phyloP scores from a whole-genome alignment of 2,113 vertebrate genomes.

The Scopus umbretta region DNA sequence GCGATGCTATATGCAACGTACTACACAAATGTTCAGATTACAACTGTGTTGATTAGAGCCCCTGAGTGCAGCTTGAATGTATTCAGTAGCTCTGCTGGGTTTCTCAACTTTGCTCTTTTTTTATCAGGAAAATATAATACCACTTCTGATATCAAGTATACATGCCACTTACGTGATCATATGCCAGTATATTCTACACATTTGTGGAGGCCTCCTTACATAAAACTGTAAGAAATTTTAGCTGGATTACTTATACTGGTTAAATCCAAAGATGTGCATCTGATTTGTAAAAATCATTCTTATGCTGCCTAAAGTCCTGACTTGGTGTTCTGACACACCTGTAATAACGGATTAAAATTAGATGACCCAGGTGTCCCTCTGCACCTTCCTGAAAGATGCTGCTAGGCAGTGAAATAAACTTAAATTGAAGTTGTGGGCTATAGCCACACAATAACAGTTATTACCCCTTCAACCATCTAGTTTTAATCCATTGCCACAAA shows the following conservation, averaged over 20 bases:
- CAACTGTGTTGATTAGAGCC: neutral
- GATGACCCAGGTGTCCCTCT: neutral
- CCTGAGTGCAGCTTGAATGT: neutral
- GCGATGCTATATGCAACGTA: neutral
- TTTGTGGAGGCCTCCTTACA: neutral
- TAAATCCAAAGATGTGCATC: neutral
- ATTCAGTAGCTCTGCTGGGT: neutral
- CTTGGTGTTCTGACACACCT: neutral
- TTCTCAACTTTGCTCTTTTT: neutral
- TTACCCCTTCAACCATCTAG: neutral
- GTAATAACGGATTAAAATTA: neutral
- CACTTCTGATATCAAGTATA: neutral
- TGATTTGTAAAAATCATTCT: neutral
- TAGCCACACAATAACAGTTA: no score
- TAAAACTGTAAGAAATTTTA: neutral
- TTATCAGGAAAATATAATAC: neutral
- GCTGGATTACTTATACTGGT: neutral
- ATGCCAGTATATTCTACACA: neutral
- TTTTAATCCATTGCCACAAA: slow-evolving; percentile 36
- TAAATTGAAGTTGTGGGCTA: neutral
- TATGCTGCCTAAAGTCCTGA: neutral
- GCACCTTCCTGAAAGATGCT: neutral
- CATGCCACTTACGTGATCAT: neutral
- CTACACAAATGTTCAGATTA: neutral
- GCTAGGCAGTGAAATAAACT: neutral